A percentile compares a stretch with the other conserved stretches of the same genome.
phyloP scores from a whole-genome alignment of 2,797 vertebrate species.

The Onychomys arenicola region DNA sequence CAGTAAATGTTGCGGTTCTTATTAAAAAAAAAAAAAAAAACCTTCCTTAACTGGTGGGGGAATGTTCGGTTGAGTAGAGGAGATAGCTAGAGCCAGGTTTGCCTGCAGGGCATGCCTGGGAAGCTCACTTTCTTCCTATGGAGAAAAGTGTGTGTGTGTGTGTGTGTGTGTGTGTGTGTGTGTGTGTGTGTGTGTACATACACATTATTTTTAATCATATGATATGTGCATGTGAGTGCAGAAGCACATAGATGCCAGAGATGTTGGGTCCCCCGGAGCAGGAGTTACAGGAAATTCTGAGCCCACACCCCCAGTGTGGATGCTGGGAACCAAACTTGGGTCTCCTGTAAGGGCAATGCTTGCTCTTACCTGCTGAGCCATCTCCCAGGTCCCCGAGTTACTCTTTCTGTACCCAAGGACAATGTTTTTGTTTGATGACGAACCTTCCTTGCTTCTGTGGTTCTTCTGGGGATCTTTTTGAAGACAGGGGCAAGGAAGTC shows the following conservation, averaged over 20 bases:
- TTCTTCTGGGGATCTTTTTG: not conserved
- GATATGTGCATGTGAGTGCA: not conserved
- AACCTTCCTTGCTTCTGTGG: not conserved
- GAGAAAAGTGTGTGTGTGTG: no score
- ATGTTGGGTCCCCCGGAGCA: not conserved
- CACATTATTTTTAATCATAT: not conserved
- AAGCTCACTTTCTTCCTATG: not conserved
- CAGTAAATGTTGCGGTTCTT: not conserved
- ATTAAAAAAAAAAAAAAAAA: not conserved
- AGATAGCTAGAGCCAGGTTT: not conserved
- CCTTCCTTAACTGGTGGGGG: not conserved
- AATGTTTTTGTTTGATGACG: not conserved
- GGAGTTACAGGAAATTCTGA: not conserved
- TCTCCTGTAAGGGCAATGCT: not conserved
- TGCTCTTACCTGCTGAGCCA: not conserved
- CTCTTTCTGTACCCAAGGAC: not conserved
- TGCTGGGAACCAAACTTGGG: not conserved
- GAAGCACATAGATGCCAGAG: not conserved
- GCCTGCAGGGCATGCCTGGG: accelerated
- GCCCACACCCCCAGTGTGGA: not conserved
- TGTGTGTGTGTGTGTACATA: not conserved
- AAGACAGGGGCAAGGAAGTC: no score
- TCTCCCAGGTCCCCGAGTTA: not conserved
- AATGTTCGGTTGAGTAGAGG: not conserved
- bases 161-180: not conserved